Evolutionary conservation across 1,140 invertebrate species (phyloP), one percentile per base, ranked within the genome.

Genomic region (Trinorchestia longiramus): DNA sequence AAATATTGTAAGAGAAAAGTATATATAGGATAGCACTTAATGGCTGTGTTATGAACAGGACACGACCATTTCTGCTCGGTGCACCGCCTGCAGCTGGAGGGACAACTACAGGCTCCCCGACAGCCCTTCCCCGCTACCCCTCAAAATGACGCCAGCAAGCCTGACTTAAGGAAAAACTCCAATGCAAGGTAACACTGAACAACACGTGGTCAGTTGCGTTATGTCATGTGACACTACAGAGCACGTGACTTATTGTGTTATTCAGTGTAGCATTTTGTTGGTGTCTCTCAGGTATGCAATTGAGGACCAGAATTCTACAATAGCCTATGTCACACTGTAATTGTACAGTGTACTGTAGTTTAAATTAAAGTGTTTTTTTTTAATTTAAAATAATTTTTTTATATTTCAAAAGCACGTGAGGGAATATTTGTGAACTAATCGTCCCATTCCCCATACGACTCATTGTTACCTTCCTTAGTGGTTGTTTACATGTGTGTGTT

Each of bases 21-120:
- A n/a, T n/a, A n/a, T n/a, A n/a, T n/a, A n/a, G n/a, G n/a, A n/a
- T n/a, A n/a, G n/a, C n/a, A n/a, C n/a, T n/a, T n/a, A n/a, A n/a
- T n/a, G n/a, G n/a, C n/a, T n/a, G n/a, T n/a, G n/a, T n/a, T n/a
- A n/a, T n/a, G n/a, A n/a, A n/a, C 95, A 95, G 95, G 95, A 8
- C 42, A 95, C 42, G 95, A 53, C 95, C 95, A 95, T 41, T 95
- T 95, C 62, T 95, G 95, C 95, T 88, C 43, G 4, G 95, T 95
- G 45, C 95, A 95, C 95, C 77, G 88, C 36, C n/a, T 95, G 6
- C 88, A 44, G n/a, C n/a, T 95, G 43, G 41, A 43, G n/a, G 95
- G 95, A 40, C 88, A 87, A 15, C 53, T 88, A 77, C 43, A 44
- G 77, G 42, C 45, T 0, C 42, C 87, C 95, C 40, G 40, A 15